phyloP scores from a whole-genome alignment of 2,888 invertebrate species.

The Clunio marinus region DNA sequence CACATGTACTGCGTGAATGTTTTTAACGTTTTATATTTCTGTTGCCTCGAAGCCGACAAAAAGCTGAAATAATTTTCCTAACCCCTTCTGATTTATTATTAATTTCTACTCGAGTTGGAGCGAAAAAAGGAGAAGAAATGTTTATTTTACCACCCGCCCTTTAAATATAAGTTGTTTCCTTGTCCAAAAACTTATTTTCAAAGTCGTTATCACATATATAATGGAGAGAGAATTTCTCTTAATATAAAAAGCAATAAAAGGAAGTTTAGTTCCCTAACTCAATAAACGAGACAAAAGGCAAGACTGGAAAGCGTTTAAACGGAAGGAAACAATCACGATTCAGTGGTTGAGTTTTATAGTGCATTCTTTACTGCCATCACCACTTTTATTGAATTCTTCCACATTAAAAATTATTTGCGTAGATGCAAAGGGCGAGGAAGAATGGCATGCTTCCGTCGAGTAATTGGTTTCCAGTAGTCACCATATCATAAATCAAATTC shows the following conservation, averaged over 20 bases:
- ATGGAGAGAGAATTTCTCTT: background rate
- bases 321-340: conserved; percentile 37
- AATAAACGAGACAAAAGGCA: background rate
- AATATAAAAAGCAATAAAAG: background rate
- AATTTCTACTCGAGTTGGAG: too few relatives aligned
- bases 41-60: too few relatives aligned
- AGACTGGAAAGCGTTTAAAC: background rate
- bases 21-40: background rate
- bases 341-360: conserved; percentile 44
- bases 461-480: conserved; percentile 33
- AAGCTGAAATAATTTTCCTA: too few relatives aligned
- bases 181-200: background rate
- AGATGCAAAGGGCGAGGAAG: background rate
- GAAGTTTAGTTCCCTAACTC: background rate
- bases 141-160: conserved; percentile 12
- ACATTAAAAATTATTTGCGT: background rate
- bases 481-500: conserved; percentile 15
- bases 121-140: background rate
- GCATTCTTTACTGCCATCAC: conserved; percentile 16
- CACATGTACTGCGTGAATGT: background rate
- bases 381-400: background rate
- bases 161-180: conserved; percentile 28
- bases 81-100: too few relatives aligned
- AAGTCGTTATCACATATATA: conserved; percentile 26
- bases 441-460: conserved; percentile 26